Base-by-base conservation (phyloP, 2,797 vertebrate species). In the Odontamblyopus rebecca region DNA sequence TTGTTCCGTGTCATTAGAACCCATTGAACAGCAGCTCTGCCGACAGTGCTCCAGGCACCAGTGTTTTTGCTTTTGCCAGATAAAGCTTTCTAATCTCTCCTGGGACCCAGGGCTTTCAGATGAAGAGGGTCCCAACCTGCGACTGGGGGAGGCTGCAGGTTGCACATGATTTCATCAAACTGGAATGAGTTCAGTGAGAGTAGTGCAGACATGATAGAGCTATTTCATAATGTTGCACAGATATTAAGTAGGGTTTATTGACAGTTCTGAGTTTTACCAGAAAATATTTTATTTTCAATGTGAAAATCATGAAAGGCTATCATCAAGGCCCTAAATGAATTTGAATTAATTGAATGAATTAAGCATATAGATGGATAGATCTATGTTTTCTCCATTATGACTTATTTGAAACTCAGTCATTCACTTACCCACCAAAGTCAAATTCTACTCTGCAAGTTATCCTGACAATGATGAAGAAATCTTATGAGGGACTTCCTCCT, bases 91-190 rank as follows among this genome's bases (percentile, higher is more conserved):
- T 71, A 53, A 76, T 63, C 68, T 61, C 78, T 69, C 69, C 41
- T 12, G 75, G 66, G 73, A 80, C 15, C n/a, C 44, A 38, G 35
- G 57, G 66, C 68, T 70, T 69, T 74, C 48, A 70, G 60, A 76
- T n/a, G 69, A 74, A 44, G 30, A 61, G 64, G 64, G 72, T 72
- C 67, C 23, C 67, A 64, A 29, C 32, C 27, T 51, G 54, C 6
- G 65, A n/a, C 38, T 51, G 61, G 66, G 67, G 38, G 70, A 19
- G 44, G 30, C 16, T 61, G 27, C 11, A 48, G 44, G 57, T 80
- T 85, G 74, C 73, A 76, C 38, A 38, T 54, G 29, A 27, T 88
- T 88, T 83, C 82, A 76, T 88, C 82, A 83, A 79, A 72, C 77
- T 60, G 13, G 26, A 26, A 50, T 44, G n/a, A 26, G 72, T 76